Base-by-base conservation (phyloP, 2,888 invertebrate genomes). In the Glomeris marginata region DNA sequence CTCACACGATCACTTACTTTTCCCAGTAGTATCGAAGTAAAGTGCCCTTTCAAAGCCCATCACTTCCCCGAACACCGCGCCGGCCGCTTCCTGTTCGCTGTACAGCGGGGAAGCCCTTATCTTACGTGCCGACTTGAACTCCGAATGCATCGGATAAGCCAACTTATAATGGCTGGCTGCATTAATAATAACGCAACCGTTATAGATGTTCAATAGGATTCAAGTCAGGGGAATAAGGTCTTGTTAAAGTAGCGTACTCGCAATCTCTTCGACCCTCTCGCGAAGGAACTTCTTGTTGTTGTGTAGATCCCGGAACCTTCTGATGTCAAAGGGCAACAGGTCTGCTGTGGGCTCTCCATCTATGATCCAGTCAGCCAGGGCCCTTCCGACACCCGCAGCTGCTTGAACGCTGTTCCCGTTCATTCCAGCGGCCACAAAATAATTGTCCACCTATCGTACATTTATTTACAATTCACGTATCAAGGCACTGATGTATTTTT, bases 391-490 rank as follows among this genome's bases (percentile, higher is more conserved):
- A 2, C 80, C 81, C 51, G 79, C 80, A 42, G 78, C 77, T n/a
- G 77, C 77, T 62, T 77, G 78, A 41, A 80, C 66, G 10, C 79
- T 76, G 61, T 77, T 76, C 5, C 78, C 77, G 65, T 78, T 78
- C 77, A 80, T 77, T 22, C 81, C 81, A 52, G 77, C 77, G 43
- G 78, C 80, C n/a, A 80, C 77, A 65, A 75, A 80, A 63, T 81
- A 81, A 61, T 80, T 80, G 54, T 72, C 72, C 13, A 80, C 73
- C 72, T 72, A 58, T 13, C 28, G 28, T 28, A n/a, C n/a, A n/a
- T n/a, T n/a, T n/a, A n/a, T n/a, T n/a, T n/a, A n/a, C n/a, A 37
- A 34, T 33, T 45, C 3, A 1, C 2, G 2, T 18, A 15, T 18
- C 13, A 11, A 46, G 44, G 47, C 10, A 54, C 28, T 28, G 8